Conservation (phyloP, 2,797 vertebrate species). For the Takifugu ocellatus region DNA sequence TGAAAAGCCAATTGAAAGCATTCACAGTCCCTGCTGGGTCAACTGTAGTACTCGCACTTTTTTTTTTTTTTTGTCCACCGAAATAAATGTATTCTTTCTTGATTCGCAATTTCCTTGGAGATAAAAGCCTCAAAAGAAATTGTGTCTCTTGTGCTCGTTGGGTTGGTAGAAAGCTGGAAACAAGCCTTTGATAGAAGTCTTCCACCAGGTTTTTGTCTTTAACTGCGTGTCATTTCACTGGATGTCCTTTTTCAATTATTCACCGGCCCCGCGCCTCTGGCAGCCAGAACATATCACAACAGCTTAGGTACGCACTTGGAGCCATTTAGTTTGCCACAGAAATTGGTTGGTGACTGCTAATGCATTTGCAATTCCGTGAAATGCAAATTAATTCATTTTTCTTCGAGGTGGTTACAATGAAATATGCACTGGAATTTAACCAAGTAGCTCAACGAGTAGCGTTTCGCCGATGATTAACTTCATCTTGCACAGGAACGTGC, state of each 20-base stretch:
- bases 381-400: slow-evolving; percentile 9
- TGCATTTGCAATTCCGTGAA: slow-evolving; percentile 5
- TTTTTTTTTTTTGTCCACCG: no score
- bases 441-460: slow-evolving; percentile 6
- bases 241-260: slow-evolving; percentile 1
- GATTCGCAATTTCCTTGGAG: no score
- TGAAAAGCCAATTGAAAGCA: no score
- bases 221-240: not conserved
- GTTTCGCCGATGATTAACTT: slow-evolving; percentile 13
- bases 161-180: no score
- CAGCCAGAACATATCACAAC: not conserved
- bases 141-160: no score
- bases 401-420: slow-evolving; percentile 3
- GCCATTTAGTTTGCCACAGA: not conserved
- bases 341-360: slow-evolving; percentile 4
- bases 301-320: slow-evolving; percentile 1
- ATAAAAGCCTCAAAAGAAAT: no score
- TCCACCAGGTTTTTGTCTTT: no score
- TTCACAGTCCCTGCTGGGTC: no score
- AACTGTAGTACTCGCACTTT: no score
- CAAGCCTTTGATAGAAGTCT: no score
- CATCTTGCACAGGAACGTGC: slow-evolving; percentile 16
- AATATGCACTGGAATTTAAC: not conserved
- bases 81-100: no score
- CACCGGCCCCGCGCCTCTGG: slow-evolving; percentile 1